Percentiles rank a stretch among this genome's conserved stretches.
phyloP scores from a whole-genome alignment of 2,888 invertebrate species.

The Zygogramma bicolorata region DNA sequence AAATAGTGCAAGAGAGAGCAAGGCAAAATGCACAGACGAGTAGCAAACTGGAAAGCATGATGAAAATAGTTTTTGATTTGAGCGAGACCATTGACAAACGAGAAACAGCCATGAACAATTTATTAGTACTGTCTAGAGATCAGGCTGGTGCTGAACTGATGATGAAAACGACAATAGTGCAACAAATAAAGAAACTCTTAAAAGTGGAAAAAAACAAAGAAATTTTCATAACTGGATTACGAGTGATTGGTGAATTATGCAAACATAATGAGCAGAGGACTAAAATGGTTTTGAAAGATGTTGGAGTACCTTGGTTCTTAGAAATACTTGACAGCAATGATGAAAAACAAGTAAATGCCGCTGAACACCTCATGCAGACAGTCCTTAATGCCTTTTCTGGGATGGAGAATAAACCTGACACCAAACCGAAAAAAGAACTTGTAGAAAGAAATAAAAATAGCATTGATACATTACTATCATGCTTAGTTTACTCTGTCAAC shows the following conservation, averaged over 20 bases:
- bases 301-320: constrained; percentile 89
- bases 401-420: constrained; percentile 84
- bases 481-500: constrained; percentile 87
- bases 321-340: constrained; percentile 83
- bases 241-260: constrained; percentile 88
- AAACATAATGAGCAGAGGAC: constrained; percentile 79
- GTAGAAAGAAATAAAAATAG: constrained; percentile 80
- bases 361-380: constrained; percentile 84
- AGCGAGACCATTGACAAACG: constrained; percentile 78
- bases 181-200: constrained; percentile 77
- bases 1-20: constrained; percentile 82
- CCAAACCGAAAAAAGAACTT: constrained; percentile 81
- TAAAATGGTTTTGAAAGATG: constrained; percentile 76
- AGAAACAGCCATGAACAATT: constrained; percentile 89
- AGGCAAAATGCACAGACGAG: constrained; percentile 77
- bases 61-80: constrained; percentile 83
- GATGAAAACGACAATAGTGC: constrained; percentile 73
- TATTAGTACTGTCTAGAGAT: constrained; percentile 91
- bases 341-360: constrained; percentile 80
- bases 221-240: constrained; percentile 78
- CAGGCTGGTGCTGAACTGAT: constrained; percentile 84
- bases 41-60: constrained; percentile 86
- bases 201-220: constrained; percentile 85
- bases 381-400: constrained; percentile 90
- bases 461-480: constrained; percentile 86